phyloP scores from a whole-genome alignment of 2,888 invertebrate genomes.

The Myathropa florea region DNA sequence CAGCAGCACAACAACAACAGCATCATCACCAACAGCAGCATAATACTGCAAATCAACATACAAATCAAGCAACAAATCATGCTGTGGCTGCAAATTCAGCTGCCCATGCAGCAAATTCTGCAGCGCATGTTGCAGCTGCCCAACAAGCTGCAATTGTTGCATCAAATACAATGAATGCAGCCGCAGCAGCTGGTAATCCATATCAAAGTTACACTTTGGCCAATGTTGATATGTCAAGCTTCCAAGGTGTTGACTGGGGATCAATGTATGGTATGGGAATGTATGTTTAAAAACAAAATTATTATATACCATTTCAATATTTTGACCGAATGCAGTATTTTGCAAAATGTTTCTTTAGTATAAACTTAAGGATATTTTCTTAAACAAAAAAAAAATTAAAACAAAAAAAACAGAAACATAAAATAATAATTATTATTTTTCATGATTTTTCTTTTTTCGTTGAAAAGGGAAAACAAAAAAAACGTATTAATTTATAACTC shows the following conservation, averaged over 20 bases:
- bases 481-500: slow-evolving; percentile 8
- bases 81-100: slow-evolving; percentile 57
- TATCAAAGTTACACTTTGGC: slow-evolving; percentile 91
- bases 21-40: slow-evolving; percentile 74
- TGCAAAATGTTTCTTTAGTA: no score
- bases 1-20: slow-evolving; percentile 80
- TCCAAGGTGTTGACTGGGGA: slow-evolving; percentile 95
- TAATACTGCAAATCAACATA: slow-evolving; percentile 53
- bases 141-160: slow-evolving; percentile 78
- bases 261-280: slow-evolving; percentile 96
- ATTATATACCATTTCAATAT: slow-evolving; percentile 14
- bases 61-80: slow-evolving; percentile 72
- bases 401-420: not conserved
- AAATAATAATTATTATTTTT: slow-evolving; percentile 8
- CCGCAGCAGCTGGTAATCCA: slow-evolving; percentile 86
- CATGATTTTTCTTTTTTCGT: slow-evolving; percentile 2
- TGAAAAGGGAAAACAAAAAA: not conserved
- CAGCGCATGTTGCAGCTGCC: slow-evolving; percentile 81
- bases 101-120: slow-evolving; percentile 59
- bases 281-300: slow-evolving; percentile 85
- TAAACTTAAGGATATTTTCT: slow-evolving; percentile 22
- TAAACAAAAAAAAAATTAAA: no score
- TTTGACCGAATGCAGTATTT: slow-evolving; percentile 61
- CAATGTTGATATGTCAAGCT: slow-evolving; percentile 95
- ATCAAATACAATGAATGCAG: slow-evolving; percentile 81